A percentile compares a stretch with the other conserved stretches of the same genome.
Conservation (phyloP, 2,797 vertebrate genomes). For the Thalassophryne amazonica region DNA sequence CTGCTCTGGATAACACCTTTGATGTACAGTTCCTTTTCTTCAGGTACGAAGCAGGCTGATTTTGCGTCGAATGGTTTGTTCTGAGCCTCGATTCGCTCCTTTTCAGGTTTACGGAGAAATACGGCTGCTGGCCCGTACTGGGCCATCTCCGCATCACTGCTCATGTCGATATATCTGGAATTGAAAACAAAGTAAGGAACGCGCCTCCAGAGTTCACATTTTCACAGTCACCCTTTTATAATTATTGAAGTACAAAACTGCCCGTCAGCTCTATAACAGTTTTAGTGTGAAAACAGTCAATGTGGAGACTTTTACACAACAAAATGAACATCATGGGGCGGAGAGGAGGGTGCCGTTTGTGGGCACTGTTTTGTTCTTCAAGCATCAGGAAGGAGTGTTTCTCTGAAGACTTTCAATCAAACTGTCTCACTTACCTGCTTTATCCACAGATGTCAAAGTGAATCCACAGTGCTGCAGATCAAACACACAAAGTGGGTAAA, state of each 20-base stretch:
- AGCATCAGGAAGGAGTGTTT: too few species aligned
- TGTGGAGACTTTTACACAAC: too few species aligned
- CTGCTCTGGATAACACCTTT: slow-evolving; percentile 80
- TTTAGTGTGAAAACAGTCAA: too few species aligned
- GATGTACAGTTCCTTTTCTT: slow-evolving; percentile 78
- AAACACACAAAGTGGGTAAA: slow-evolving; percentile 1
- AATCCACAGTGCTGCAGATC: background rate
- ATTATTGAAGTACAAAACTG: too few species aligned
- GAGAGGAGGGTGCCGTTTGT: too few species aligned
- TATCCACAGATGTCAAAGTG: background rate
- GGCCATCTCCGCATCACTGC: slow-evolving; percentile 75
- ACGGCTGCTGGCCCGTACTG: slow-evolving; percentile 77
- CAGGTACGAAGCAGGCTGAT: slow-evolving; percentile 83
- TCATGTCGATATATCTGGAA: slow-evolving; percentile 39
- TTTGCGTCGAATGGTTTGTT: slow-evolving; percentile 86
- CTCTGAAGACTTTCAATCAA: background rate
- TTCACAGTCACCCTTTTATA: too few species aligned
- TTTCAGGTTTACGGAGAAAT: slow-evolving; percentile 83
- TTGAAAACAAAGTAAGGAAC: background rate
- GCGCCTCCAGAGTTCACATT: too few species aligned
- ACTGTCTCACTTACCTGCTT: slow-evolving; percentile 9
- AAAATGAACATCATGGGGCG: too few species aligned
- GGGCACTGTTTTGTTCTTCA: too few species aligned
- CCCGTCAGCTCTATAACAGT: too few species aligned
- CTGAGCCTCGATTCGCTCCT: slow-evolving; percentile 83